A percentile compares a stretch with the other conserved stretches of the same genome.
Conservation (phyloP, 2,888 invertebrate genomes). For the Callimorpha dominula region DNA sequence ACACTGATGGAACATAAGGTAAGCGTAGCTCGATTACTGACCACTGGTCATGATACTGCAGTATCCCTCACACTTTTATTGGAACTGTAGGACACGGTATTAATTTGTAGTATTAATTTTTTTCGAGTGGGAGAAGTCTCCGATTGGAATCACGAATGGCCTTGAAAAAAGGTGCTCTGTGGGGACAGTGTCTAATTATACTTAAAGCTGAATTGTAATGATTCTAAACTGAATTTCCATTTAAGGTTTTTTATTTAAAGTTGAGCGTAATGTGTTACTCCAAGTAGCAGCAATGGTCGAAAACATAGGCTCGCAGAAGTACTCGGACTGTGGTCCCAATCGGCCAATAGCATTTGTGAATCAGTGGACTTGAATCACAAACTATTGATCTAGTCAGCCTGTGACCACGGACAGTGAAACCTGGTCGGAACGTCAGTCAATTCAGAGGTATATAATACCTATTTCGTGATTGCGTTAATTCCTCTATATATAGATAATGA, state of each 20-base stretch:
- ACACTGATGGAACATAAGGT: constrained; percentile 36
- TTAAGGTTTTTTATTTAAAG: too few relatives aligned
- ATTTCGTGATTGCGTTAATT: too few relatives aligned
- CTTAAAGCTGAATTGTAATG: too few relatives aligned
- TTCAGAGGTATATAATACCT: too few relatives aligned
- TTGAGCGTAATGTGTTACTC: neutral
- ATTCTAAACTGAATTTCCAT: too few relatives aligned
- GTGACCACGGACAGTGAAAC: too few relatives aligned
- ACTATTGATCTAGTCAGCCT: neutral
- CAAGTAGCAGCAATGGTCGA: neutral
- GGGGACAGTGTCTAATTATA: too few relatives aligned
- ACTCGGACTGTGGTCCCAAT: neutral
- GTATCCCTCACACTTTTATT: neutral
- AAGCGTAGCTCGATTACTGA: constrained; percentile 35
- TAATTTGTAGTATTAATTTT: too few relatives aligned
- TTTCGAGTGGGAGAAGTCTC: neutral
- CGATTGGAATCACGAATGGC: neutral
- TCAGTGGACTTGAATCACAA: neutral
- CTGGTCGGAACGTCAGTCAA: too few relatives aligned
- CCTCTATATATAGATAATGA: too few relatives aligned
- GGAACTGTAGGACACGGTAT: neutral
- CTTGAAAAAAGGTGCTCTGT: neutral
- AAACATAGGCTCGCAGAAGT: neutral
- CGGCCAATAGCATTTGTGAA: neutral
- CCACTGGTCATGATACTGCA: constrained; percentile 5